Evolutionary conservation across 2,888 invertebrate species (phyloP).

Genomic region (Schizotus pectinicornis): DNA sequence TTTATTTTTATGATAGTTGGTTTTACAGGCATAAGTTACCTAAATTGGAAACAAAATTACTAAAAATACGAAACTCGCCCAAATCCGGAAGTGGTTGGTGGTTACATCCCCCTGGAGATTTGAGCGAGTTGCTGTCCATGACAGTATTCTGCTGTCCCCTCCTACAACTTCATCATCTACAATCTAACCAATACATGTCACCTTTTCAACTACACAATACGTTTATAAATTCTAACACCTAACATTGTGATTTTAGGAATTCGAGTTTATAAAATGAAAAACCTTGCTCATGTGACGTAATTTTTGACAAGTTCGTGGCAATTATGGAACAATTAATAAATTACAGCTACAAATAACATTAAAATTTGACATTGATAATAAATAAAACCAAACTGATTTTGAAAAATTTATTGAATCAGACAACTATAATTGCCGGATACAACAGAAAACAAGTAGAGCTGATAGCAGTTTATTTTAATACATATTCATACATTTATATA

Average conservation of each 20-base stretch:
- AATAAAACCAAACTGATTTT: conserved; percentile 47
- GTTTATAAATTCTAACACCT: conserved; percentile 27
- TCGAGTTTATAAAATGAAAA: conserved; percentile 9
- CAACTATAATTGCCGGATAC: conserved; percentile 58
- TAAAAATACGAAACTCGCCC: conserved; percentile 13
- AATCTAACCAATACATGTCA: conserved; percentile 25
- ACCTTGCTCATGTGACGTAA: neutral
- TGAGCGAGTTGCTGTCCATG: conserved; percentile 20
- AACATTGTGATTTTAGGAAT: conserved; percentile 17
- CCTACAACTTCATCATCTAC: conserved; percentile 25
- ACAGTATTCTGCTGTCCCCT: conserved; percentile 32
- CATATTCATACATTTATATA: conserved; percentile 62
- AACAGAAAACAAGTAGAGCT: conserved; percentile 61
- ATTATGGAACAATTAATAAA: conserved; percentile 1
- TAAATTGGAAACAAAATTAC: conserved; percentile 16
- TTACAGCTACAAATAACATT: conserved; percentile 5
- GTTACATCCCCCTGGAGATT: conserved; percentile 5
- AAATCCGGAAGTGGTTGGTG: conserved; percentile 10
- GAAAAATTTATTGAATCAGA: conserved; percentile 61
- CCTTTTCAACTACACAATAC: conserved; percentile 18
- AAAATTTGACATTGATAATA: neutral
- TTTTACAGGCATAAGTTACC: conserved; percentile 25
- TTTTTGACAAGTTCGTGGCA: neutral
- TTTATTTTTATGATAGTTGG: conserved; percentile 20
- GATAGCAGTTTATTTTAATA: conserved; percentile 61